Evolutionary conservation across 2,888 invertebrate genomes (phyloP).

Genomic region (Julus scanicus): DNA sequence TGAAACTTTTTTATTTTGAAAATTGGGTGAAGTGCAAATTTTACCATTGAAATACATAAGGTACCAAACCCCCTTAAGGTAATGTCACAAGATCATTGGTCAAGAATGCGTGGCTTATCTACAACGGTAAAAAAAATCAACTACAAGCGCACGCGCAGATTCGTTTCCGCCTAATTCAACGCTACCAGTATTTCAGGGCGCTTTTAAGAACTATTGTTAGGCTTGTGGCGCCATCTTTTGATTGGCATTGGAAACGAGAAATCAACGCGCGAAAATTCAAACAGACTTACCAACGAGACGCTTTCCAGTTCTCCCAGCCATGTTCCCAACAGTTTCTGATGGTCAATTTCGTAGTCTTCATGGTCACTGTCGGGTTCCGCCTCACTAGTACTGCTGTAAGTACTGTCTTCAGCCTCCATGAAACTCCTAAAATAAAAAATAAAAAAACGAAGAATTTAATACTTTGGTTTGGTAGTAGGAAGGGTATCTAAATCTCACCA

Average conservation of each 20-base stretch:
- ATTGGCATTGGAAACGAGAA: neutral
- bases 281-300: constrained; percentile 77
- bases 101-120: too few species aligned
- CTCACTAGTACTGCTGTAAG: constrained; percentile 62
- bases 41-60: too few species aligned
- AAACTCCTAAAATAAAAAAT: constrained; percentile 46
- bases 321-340: constrained; percentile 80
- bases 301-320: constrained; percentile 82
- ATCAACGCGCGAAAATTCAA: constrained; percentile 16
- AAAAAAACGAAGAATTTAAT: neutral
- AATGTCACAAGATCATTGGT: too few species aligned
- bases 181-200: neutral
- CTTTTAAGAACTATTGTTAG: neutral
- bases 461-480: neutral
- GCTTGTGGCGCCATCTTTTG: neutral
- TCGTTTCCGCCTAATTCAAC: neutral
- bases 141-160: neutral
- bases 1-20: too few species aligned
- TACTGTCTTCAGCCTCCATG: constrained; percentile 49
- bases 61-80: too few species aligned
- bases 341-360: constrained; percentile 70
- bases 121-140: neutral
- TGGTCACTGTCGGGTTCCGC: constrained; percentile 66
- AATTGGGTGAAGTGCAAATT: too few species aligned
- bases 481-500: too few species aligned